Base-by-base conservation (phyloP, 2,113 vertebrate genomes). In the Tetrao urogallus region DNA sequence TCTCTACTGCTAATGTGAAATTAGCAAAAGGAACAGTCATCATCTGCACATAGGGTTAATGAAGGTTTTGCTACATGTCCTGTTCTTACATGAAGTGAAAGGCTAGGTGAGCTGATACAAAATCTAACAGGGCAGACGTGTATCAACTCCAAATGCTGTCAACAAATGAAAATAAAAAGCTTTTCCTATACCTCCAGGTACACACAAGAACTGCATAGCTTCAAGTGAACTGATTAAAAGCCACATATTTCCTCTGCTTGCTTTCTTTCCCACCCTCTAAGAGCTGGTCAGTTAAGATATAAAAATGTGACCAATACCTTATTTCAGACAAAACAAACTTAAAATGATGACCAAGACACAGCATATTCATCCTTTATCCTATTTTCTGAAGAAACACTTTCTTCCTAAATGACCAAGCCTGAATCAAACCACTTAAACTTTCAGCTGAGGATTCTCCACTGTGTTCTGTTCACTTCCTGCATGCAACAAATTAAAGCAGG, bases 31-130 rank as follows among this genome's bases (percentile, higher is more conserved):
- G 54, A 90, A 32, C 43, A 42, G 48, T n/a, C 32, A 58, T 13
- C 60, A 72, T 4, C 9, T 4, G 69, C 56, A 58, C n/a, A 70
- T 0, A 56, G 21, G 32, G 42, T 92, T 90, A 94, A 92, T 36
- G 10, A 87, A 84, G 57, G 19, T 77, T 75, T 86, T 92, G 66
- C 66, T 81, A 60, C 16, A 87, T 45, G 40, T 77, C 48, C 57
- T 83, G 43, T 69, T 89, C 20, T 15, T 45, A 11, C 22, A 60
- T 72, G 19, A 72, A 79, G 66, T 28, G 36, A 38, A 58, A 50
- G 0, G 3, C 25, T 48, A 78, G 28, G 8, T 24, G 4, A 38
- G n/a, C 20, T 0, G 0, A 66, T 65, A 81, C 3, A 83, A 54
- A 82, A 91, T 22, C 25, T 89, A 82, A 66, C 18, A 21, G 18